Evolutionary conservation across 2,888 invertebrate species (phyloP), one percentile per base, ranked within the genome.

Genomic region (Geophilus truncorum): DNA sequence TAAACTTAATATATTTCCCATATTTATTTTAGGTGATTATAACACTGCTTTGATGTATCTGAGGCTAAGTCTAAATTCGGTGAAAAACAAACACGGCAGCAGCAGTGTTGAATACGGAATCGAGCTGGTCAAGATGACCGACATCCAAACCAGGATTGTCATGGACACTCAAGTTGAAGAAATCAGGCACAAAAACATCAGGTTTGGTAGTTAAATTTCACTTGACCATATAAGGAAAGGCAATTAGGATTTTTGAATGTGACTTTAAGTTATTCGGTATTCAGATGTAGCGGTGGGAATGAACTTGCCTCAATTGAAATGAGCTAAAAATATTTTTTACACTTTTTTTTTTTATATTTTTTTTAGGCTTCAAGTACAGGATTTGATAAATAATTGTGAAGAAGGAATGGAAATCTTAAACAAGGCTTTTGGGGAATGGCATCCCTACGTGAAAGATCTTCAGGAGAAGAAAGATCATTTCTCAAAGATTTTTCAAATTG

Each of bases 21-120:
- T n/a, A n/a, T n/a, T n/a, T n/a, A n/a, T n/a, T n/a, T 9, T 84
- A 87, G 88, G 89, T 83, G 85, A 87, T 77, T 88, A 85, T 85
- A 84, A 85, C 62, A 86, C 84, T 83, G 88, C 87, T 83, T 86
- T 87, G 62, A 83, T 85, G 3, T 87, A 87, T 83, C 84, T 92
- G 25, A 89, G 90, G 81, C 87, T 89, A 82, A 91, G 90, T 83
- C 87, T 92, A 2, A 87, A 88, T 40, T 89, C 90, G 23, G 87
- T 91, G 9, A 90, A 90, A 83, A 89, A 90, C 83, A 90, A 90
- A 83, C 93, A 89, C 85, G 93, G 92, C 0, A 87, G 88, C 0
- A 89, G 89, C 78, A 92, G 92, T 84, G 89, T 92, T 18, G 92
- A 93, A 85, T 87, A 91, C 40, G 91, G 90, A 0, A 89, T 91